Base-by-base conservation (phyloP, 2,113 vertebrate species). In the Gallinago paraguaiae region DNA sequence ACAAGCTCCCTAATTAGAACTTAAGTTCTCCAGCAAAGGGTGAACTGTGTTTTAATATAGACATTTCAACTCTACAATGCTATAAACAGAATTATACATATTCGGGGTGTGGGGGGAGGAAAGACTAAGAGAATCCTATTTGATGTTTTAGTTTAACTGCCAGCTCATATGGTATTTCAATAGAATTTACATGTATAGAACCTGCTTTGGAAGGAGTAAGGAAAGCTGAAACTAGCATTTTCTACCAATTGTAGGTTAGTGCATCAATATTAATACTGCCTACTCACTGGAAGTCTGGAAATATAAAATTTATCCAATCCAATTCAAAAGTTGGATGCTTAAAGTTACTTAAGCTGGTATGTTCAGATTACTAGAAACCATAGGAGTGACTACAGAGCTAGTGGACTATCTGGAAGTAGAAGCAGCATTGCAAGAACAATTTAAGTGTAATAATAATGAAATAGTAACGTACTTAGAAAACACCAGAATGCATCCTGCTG, bases 1-100 rank as follows among this genome's bases (percentile, higher is more conserved):
- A 89, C 2, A 86, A 68, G 65, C 57, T 89, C 48, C 69, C 51
- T 71, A 75, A 84, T 64, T 53, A 91, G 60, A 89, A 78, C 45
- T 64, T 46, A 46, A 92, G 51, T 71, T 91, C 30, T 87, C 81
- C 51, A 93, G 41, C 23, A 46, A 81, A 93, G 28, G 2, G 4
- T 3, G 41, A 23, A 39, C 4, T 35, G 10, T 50, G 30, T 64
- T 92, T 93, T 57, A 92, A 93, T 74, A 45, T 17, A 92, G 57
- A 57, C 16, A 35, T 45, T 68, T 91, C 28, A 86, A 59, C 25
- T 82, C 74, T 33, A 51, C n/a, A 88, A 33, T 35, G 33, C 53
- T 83, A 80, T 88, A 70, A 91, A 51, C 39, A 88, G 53, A 87
- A 72, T 20, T 60, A 90, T 22, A 57, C 6, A 48, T 53, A 65